A percentile compares a stretch with the other conserved stretches of the same genome.
Conservation (phyloP, 2,113 vertebrate genomes). For the Anthoscopus minutus region DNA sequence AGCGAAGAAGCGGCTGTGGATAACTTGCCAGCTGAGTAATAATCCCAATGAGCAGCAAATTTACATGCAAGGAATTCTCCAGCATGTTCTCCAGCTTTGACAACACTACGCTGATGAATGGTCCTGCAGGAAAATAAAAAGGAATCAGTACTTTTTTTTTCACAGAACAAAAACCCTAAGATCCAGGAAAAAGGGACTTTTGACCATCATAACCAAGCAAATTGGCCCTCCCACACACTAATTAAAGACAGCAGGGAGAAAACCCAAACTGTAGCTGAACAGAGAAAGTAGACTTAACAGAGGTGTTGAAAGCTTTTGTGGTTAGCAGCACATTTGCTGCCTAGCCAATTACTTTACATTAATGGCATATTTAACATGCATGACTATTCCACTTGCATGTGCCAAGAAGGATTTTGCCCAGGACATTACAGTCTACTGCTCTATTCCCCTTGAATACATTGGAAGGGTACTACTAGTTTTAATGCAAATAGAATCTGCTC, state of each 20-base stretch:
- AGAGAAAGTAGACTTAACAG: background rate
- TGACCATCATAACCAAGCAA: background rate
- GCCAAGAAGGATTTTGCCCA: background rate
- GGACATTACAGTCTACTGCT: background rate
- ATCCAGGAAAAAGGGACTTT: background rate
- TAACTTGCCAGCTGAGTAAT: slow-evolving; percentile 91
- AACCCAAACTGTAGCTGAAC: background rate
- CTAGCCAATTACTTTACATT: background rate
- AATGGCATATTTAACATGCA: background rate
- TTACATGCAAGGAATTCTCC: slow-evolving; percentile 90
- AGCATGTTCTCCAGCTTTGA: slow-evolving; percentile 97
- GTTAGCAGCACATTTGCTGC: background rate
- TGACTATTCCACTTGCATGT: background rate
- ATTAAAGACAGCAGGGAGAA: background rate
- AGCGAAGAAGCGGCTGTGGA: slow-evolving; percentile 92
- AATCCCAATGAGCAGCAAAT: slow-evolving; percentile 91
- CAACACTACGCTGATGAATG: slow-evolving; percentile 91
- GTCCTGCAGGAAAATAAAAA: slow-evolving; percentile 72
- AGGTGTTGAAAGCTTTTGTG: background rate
- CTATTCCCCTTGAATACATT: background rate
- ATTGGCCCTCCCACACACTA: background rate
- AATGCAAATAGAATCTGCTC: background rate
- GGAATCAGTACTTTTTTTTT: background rate
- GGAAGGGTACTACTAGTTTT: background rate
- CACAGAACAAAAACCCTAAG: background rate